Evolutionary conservation across 2,888 invertebrate species (phyloP).

Genomic region (Drosophila fungiperda): DNA sequence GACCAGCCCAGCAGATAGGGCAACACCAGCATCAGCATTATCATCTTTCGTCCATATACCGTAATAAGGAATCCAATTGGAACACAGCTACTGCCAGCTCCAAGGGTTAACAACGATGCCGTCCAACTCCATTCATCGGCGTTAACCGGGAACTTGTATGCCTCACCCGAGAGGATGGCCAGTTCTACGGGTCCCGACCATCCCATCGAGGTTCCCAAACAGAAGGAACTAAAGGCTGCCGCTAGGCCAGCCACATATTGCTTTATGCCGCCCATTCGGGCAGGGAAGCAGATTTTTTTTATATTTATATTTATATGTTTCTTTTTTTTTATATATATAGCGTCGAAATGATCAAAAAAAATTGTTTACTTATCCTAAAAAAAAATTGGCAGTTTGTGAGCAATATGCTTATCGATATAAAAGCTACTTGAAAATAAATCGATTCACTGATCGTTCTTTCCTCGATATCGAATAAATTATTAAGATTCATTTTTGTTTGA

Average conservation of each 20-base stretch:
- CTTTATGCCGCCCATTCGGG: slow-evolving; percentile 23
- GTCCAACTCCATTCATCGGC: slow-evolving; percentile 88
- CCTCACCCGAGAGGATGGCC: background rate
- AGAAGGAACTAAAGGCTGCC: slow-evolving; percentile 56
- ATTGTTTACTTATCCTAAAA: background rate
- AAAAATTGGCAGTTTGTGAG: background rate
- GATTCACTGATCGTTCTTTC: background rate
- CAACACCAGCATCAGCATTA: slow-evolving; percentile 84
- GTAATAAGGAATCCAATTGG: slow-evolving; percentile 89
- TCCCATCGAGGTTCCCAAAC: slow-evolving; percentile 57
- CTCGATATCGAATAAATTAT: background rate
- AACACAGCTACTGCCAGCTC: slow-evolving; percentile 89
- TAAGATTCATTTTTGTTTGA: background rate
- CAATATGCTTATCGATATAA: no score
- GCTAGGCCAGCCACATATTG: slow-evolving; percentile 54
- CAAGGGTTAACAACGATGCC: slow-evolving; percentile 88
- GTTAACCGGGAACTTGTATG: slow-evolving; percentile 85
- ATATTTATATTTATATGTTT: background rate
- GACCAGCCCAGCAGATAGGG: slow-evolving; percentile 90
- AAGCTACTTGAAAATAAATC: background rate
- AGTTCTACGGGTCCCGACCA: slow-evolving; percentile 64
- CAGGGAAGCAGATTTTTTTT: no score
- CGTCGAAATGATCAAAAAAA: background rate
- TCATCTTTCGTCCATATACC: slow-evolving; percentile 88
- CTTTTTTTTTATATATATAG: background rate